Conservation (phyloP, 2,113 vertebrate species). For the Herpetotheres cachinnans region DNA sequence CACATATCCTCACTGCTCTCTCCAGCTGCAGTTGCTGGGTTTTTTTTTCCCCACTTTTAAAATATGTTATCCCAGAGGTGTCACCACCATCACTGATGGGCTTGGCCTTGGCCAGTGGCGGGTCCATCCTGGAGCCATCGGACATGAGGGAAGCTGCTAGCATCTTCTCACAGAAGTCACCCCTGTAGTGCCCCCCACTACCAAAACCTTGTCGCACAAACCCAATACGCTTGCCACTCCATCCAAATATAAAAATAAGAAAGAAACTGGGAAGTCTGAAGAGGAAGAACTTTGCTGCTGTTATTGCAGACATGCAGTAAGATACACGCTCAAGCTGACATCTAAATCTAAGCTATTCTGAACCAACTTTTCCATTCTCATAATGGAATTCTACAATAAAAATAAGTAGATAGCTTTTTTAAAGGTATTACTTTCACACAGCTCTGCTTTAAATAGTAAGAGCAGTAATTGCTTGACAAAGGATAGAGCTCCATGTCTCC, state of each 20-base stretch:
- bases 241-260: not conserved
- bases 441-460: not conserved
- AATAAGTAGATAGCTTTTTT: not conserved
- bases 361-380: not conserved
- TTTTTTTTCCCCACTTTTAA: not conserved
- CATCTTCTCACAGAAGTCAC: not conserved
- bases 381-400: not conserved
- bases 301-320: not conserved
- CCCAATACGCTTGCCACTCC: not conserved
- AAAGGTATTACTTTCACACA: not conserved
- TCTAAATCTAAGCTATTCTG: not conserved
- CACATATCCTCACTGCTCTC: not conserved
- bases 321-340: not conserved
- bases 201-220: not conserved
- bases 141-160: not conserved
- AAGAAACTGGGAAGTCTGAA: not conserved
- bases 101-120: rapidly evolving
- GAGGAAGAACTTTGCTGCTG: not conserved
- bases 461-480: not conserved
- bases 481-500: not conserved
- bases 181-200: rapidly evolving
- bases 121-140: rapidly evolving
- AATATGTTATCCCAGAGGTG: not conserved
- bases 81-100: not conserved
- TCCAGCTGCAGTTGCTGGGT: not conserved